Percentiles rank a stretch among this genome's conserved stretches.
These are phyloP conservation scores for Xestia c-nigrum DNA, from an alignment of 2,888 invertebrate genomes.

Conservation along the genomic window DNA sequence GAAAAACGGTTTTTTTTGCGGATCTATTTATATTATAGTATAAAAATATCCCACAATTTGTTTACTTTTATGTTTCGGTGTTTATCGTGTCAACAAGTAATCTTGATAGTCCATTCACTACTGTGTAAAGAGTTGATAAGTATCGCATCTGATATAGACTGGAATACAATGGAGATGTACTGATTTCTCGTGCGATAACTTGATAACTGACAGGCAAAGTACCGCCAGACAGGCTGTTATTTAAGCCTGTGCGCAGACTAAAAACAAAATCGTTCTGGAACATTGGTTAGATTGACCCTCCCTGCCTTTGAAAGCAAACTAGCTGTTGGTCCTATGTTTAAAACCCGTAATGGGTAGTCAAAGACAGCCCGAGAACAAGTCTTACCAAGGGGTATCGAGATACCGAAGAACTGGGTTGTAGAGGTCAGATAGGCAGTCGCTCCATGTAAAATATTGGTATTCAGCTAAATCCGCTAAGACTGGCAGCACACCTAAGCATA, in stretches of 20 bases:
- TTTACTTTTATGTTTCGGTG: conserved; percentile 5
- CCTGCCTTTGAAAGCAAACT: background rate
- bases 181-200: conserved; percentile 43
- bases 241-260: background rate
- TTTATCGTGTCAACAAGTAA: conserved; percentile 23
- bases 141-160: conserved; percentile 39
- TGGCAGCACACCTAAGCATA: background rate
- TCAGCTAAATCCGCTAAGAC: background rate
- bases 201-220: conserved; percentile 33
- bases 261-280: background rate
- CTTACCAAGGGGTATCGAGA: background rate
- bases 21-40: background rate
- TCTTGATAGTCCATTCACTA: conserved; percentile 19
- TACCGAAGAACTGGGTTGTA: background rate
- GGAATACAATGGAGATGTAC: conserved; percentile 35
- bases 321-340: background rate
- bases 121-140: conserved; percentile 27
- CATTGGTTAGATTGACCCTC: background rate
- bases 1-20: background rate
- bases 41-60: background rate
- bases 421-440: background rate
- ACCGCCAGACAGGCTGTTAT: conserved; percentile 4
- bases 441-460: background rate
- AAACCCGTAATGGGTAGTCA: background rate
- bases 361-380: background rate